Base-by-base conservation (phyloP, 2,113 vertebrate species). In the Psittacula cyanocephala region DNA sequence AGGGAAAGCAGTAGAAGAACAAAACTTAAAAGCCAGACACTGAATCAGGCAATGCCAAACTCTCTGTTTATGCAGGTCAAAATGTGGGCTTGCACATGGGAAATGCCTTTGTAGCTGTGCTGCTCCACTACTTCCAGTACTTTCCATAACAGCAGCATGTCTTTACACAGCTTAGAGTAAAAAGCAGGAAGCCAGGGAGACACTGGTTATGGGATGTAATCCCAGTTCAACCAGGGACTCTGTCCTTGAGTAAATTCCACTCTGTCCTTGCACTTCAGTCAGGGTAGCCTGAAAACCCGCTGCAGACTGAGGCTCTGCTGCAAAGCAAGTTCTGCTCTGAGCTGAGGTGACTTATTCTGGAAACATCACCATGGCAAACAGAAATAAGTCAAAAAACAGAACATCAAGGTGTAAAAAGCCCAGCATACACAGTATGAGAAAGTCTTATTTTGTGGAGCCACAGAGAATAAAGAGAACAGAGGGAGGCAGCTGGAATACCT, bases 151-250 rank as follows among this genome's bases (percentile, higher is more conserved):
- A 84, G 57, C 39, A 87, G 62, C 1, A 0, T 57, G 65, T 76
- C 57, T 76, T 74, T 75, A 76, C 1, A 3, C 77, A 82, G 92
- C 84, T 92, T 88, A 80, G 19, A 70, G 79, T 46, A 81, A 88
- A 81, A 86, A 55, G 68, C 23, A 10, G 92, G 95, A 96, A 95
- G 83, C 41, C 59, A 70, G 57, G 44, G 86, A 93, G 93, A 91
- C 46, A 0, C 57, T 79, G 88, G 74, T n/a, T 28, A 52, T 62
- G 44, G 80, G 69, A 79, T 31, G 10, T 96, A 96, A 96, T 96
- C 93, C 88, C 2, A 1, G 44, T 2, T 78, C 72, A 92, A 87
- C 72, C 69, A 82, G 80, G 49, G 83, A 79, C 52, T 77, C 29
- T 80, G 81, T 71, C 86, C 88, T 86, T 95, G 46, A 80, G 72